Conservation (phyloP, 2,888 invertebrate species). For the Apodemia mormo region DNA sequence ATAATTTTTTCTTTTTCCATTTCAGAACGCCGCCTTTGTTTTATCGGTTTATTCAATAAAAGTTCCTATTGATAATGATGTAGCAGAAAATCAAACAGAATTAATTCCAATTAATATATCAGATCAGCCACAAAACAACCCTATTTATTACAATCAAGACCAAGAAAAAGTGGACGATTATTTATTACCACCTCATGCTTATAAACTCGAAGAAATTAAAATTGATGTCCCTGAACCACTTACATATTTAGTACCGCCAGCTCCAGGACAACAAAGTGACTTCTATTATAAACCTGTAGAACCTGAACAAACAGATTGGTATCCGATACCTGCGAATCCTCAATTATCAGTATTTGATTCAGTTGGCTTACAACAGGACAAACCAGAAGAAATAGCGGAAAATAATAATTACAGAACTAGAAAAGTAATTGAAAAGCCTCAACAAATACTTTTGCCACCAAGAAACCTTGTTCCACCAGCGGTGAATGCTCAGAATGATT, state of each 20-base stretch:
- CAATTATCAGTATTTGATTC: constrained; percentile 37
- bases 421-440: constrained; percentile 40
- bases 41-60: constrained; percentile 54
- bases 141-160: constrained; percentile 57
- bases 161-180: constrained; percentile 57
- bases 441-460: constrained; percentile 52
- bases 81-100: constrained; percentile 42
- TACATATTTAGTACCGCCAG: constrained; percentile 64
- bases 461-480: constrained; percentile 60
- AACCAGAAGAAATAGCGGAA: background rate
- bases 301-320: constrained; percentile 66
- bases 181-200: constrained; percentile 57
- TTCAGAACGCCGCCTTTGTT: constrained; percentile 57
- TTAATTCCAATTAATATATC: constrained; percentile 35
- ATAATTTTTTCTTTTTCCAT: constrained; percentile 33
- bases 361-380: constrained; percentile 26
- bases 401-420: constrained; percentile 41
- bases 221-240: constrained; percentile 55
- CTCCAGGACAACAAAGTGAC: constrained; percentile 42
- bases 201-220: constrained; percentile 50
- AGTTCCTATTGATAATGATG: constrained; percentile 57
- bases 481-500: constrained; percentile 60
- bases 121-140: constrained; percentile 45
- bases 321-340: constrained; percentile 57
- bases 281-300: constrained; percentile 54